A percentile compares a stretch with the other conserved stretches of the same genome.
phyloP scores from a whole-genome alignment of 2,797 vertebrate species.

The Microcaecilia unicolor region DNA sequence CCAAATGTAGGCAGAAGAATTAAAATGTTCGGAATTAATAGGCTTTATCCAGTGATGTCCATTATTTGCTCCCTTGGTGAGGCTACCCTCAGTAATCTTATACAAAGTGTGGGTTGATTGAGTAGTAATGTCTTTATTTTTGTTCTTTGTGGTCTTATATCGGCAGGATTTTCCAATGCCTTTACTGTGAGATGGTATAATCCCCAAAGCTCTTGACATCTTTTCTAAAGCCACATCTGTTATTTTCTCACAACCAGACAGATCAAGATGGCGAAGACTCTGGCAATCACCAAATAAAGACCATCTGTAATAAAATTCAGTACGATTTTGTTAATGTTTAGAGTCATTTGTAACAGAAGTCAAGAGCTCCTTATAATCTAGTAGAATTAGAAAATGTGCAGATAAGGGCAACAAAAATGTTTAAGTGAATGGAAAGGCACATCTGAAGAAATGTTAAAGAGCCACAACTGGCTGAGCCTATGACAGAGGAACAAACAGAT shows the following conservation, averaged over 20 bases:
- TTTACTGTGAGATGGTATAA: conserved; percentile 48
- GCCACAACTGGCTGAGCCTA: too few relatives aligned
- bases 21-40: conserved; percentile 29
- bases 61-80: conserved; percentile 35
- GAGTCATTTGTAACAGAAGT: background rate
- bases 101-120: too few relatives aligned
- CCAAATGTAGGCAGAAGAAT: conserved; percentile 66
- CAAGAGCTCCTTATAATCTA: background rate
- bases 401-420: background rate
- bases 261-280: conserved; percentile 79
- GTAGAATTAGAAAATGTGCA: too few relatives aligned
- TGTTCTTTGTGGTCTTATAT: conserved; percentile 53
- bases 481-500: too few relatives aligned
- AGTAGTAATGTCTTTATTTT: conserved; percentile 25
- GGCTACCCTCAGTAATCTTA: too few relatives aligned
- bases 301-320: conserved; percentile 64
- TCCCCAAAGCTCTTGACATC: conserved; percentile 76
- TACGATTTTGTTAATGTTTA: background rate
- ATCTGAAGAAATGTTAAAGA: too few relatives aligned
- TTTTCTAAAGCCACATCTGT: conserved; percentile 78
- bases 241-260: conserved; percentile 93
- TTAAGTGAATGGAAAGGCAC: too few relatives aligned
- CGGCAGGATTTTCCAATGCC: conserved; percentile 46
- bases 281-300: conserved; percentile 68
- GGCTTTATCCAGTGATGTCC: conserved; percentile 47